A percentile compares a stretch with the other conserved stretches of the same genome.
Conservation (phyloP, 2,113 vertebrate genomes). For the Alexandromys fortis region DNA sequence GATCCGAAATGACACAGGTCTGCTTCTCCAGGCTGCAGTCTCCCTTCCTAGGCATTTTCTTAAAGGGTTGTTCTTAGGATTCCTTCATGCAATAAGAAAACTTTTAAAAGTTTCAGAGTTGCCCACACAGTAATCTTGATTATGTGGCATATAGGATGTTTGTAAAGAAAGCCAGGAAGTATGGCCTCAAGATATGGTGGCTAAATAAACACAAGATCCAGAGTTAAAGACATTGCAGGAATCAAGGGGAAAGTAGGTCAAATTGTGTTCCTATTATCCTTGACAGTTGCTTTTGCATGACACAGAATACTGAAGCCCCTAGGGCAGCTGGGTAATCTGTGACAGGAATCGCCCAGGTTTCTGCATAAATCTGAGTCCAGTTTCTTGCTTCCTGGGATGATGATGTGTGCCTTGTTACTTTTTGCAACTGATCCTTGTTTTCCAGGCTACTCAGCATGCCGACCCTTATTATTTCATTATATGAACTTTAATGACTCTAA, state of each 20-base stretch:
- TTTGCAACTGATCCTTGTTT: background rate
- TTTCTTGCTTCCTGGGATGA: background rate
- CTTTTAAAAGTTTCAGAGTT: background rate
- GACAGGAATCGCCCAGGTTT: constrained; percentile 17
- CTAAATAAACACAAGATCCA: constrained; percentile 31
- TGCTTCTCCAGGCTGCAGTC: background rate
- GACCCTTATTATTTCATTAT: background rate
- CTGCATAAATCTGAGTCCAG: constrained; percentile 23
- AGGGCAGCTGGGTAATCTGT: constrained; percentile 48
- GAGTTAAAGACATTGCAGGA: constrained; percentile 60
- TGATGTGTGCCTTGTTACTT: background rate
- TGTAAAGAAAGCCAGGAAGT: background rate
- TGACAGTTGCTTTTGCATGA: constrained; percentile 76
- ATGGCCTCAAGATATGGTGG: background rate
- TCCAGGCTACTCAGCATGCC: constrained; percentile 13
- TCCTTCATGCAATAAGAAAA: background rate
- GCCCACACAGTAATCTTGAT: constrained; percentile 31
- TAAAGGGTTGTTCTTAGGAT: background rate
- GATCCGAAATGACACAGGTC: background rate
- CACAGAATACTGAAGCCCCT: constrained; percentile 54
- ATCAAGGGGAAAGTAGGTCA: constrained; percentile 76
- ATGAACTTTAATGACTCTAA: background rate
- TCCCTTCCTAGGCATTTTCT: background rate
- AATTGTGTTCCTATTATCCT: constrained; percentile 68
- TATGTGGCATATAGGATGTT: background rate